These are phyloP conservation scores for Parauchenoglanis ngamensis DNA, from an alignment of 2,797 vertebrate genomes.

Conservation along the genomic window DNA sequence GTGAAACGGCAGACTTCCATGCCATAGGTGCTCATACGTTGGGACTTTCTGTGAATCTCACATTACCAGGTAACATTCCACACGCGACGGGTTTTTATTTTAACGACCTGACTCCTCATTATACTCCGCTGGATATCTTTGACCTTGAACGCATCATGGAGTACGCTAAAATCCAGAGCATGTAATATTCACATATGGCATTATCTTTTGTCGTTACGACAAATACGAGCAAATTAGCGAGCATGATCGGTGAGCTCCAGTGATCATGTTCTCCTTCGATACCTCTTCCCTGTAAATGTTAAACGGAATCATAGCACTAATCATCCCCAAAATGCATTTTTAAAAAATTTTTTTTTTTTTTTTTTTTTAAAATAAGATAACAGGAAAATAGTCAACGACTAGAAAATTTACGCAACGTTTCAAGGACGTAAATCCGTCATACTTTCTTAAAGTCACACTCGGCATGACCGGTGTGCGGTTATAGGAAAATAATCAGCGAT, in stretches of 20 bases:
- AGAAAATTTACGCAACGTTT: not conserved
- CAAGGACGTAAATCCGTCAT: not conserved
- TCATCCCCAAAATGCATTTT: not conserved
- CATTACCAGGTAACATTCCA: conserved; percentile 49
- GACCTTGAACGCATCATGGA: not conserved
- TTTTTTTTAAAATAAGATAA: not conserved
- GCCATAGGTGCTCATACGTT: conserved; percentile 2
- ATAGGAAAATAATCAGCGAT: not conserved
- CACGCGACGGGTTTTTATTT: not conserved
- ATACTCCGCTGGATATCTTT: not conserved
- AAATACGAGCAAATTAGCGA: not conserved
- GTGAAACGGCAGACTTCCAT: conserved; percentile 8
- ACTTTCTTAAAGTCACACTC: not conserved
- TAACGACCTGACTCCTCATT: not conserved
- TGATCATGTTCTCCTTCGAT: not conserved
- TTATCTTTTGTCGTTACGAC: not conserved
- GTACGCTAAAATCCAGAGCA: not conserved
- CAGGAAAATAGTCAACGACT: not conserved
- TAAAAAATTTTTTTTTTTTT: too few relatives aligned
- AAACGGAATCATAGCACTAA: conserved; percentile 10
- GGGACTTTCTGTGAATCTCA: not conserved
- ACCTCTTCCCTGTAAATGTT: conserved; percentile 4
- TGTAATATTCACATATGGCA: conserved; percentile 1
- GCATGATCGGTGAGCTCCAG: not conserved
- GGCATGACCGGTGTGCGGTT: not conserved